Conservation (phyloP, 2,113 vertebrate species). For the zebrafish (Danio rerio) region GRCz12tu NC_133192.1:27239501-27240000, state of each 20-base stretch:
- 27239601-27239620: neutral
- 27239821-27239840: neutral
- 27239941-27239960: no score
- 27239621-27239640: neutral
- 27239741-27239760: neutral
- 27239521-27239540: slow-evolving; percentile 21
- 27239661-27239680: no score
- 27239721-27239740: neutral
- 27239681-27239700: neutral
- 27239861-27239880: no score
- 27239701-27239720: neutral
- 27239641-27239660: neutral
- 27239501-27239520: slow-evolving; percentile 36
- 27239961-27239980: no score
- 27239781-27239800: neutral
- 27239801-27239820: neutral
- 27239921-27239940: no score
- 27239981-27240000: no score
- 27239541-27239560: neutral
- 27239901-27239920: no score
- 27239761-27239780: neutral
- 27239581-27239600: no score
- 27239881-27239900: no score
- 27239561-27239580: neutral
- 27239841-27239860: no score